Evolutionary conservation across 2,797 vertebrate genomes (phyloP).

Genomic region (Trematomus bernacchii): DNA sequence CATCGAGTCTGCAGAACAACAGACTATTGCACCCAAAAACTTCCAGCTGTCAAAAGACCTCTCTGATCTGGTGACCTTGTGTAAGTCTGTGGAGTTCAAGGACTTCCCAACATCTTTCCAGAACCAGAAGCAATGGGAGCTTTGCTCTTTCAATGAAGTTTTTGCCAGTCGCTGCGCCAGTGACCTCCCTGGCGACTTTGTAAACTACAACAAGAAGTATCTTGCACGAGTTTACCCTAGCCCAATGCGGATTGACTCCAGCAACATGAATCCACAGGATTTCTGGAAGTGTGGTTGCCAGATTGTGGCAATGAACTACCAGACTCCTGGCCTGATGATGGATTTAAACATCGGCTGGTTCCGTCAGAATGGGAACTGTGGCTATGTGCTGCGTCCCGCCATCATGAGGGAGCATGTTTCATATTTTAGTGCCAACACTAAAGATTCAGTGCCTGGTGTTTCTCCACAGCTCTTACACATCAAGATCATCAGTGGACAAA

Average conservation of each 20-base stretch:
- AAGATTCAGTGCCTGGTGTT: conserved; percentile 97
- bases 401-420: conserved; percentile 99
- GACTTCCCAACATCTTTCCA: conserved; percentile 96
- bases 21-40: conserved; percentile 86
- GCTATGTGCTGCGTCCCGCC: conserved; percentile 95
- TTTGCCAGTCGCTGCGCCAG: conserved; percentile 94
- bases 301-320: conserved; percentile 99
- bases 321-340: conserved; percentile 99
- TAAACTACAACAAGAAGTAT: conserved; percentile 99
- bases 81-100: conserved; percentile 96
- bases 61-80: conserved; percentile 95
- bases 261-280: conserved; percentile 99
- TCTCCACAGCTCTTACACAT: conserved; percentile 98
- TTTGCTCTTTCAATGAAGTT: conserved; percentile 98
- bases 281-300: conserved; percentile 99
- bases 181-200: conserved; percentile 96
- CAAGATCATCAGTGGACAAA: conserved; percentile 99
- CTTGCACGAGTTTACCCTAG: conserved; percentile 95
- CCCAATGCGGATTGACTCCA: conserved; percentile 98
- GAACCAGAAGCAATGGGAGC: conserved; percentile 97
- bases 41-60: conserved; percentile 97
- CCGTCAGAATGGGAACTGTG: conserved; percentile 97
- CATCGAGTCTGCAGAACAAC: conserved; percentile 89
- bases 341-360: conserved; percentile 99
- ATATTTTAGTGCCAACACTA: conserved; percentile 98